These are phyloP conservation scores for Nipponacmea schrenckii DNA, from an alignment of 2,888 invertebrate genomes.

Conservation along the genomic window DNA sequence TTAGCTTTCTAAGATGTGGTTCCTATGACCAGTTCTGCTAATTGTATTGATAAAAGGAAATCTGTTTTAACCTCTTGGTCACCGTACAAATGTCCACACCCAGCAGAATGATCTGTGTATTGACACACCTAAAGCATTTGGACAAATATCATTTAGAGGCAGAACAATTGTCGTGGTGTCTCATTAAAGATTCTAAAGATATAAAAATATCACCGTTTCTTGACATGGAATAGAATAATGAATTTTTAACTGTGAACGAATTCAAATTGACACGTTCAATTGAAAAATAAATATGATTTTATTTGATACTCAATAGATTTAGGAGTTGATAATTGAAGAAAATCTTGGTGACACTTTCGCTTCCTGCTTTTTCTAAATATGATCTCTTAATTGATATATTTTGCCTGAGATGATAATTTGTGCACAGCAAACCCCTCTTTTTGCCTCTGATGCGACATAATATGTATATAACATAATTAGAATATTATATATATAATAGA, in stretches of 20 bases:
- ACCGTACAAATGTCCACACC: not conserved
- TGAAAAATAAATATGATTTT: not conserved
- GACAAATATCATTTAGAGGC: not conserved
- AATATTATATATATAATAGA: no score
- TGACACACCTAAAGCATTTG: not conserved
- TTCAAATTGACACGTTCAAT: not conserved
- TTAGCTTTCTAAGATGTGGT: not conserved
- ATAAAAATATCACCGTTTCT: not conserved
- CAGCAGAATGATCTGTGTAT: not conserved
- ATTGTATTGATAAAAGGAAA: not conserved
- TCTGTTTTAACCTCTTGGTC: not conserved
- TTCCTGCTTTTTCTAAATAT: not conserved
- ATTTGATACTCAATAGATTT: not conserved
- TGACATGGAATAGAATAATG: conserved; percentile 7
- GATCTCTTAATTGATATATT: no score
- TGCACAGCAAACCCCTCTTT: no score
- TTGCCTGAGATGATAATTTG: no score
- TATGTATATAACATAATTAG: no score
- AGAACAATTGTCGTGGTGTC: not conserved
- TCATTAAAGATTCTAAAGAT: not conserved
- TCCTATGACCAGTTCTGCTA: not conserved
- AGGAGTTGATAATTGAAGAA: not conserved
- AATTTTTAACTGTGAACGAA: not conserved
- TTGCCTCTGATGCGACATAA: no score
- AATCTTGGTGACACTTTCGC: not conserved